Percentiles rank a stretch among this genome's conserved stretches.
These are phyloP conservation scores for Hirtodrosophila duncani DNA, from an alignment of 2,888 invertebrate species.

Conservation along the genomic window DNA sequence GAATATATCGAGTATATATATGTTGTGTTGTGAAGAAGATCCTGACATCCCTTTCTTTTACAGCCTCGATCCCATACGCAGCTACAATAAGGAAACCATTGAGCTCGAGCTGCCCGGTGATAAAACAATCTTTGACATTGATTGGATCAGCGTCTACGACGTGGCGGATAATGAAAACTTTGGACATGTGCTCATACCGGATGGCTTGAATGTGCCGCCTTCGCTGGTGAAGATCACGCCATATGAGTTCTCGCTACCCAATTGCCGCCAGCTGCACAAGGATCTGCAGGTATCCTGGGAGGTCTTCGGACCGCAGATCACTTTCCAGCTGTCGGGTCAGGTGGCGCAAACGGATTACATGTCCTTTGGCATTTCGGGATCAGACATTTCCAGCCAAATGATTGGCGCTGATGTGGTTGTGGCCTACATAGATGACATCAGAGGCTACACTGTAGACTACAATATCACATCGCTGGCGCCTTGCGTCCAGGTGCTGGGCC, in stretches of 20 bases:
- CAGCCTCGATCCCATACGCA: conserved; percentile 88
- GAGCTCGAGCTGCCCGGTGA: conserved; percentile 88
- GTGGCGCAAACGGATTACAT: conserved; percentile 87
- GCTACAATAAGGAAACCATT: conserved; percentile 86
- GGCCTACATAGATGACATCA: conserved; percentile 84
- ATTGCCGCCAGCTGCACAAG: conserved; percentile 91
- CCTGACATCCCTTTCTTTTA: not conserved
- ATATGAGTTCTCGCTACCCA: conserved; percentile 85
- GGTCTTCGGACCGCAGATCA: conserved; percentile 92
- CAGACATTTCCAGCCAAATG: conserved; percentile 85
- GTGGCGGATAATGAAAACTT: conserved; percentile 83
- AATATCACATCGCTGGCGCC: conserved; percentile 90
- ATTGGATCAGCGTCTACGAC: conserved; percentile 92
- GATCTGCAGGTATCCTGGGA: conserved; percentile 93
- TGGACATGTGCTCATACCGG: conserved; percentile 88
- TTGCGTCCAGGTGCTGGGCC: conserved; percentile 92
- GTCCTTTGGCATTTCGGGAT: conserved; percentile 92
- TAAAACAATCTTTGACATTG: conserved; percentile 87
- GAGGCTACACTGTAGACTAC: conserved; percentile 89
- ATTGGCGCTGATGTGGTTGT: conserved; percentile 90
- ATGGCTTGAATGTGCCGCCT: conserved; percentile 91
- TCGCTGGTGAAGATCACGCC: conserved; percentile 84
- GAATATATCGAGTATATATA: too few species aligned
- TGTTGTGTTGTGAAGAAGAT: too few species aligned
- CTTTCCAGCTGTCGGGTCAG: conserved; percentile 89